Base-by-base conservation (phyloP, 2,797 vertebrate genomes). In the Xerus rutilus region DNA sequence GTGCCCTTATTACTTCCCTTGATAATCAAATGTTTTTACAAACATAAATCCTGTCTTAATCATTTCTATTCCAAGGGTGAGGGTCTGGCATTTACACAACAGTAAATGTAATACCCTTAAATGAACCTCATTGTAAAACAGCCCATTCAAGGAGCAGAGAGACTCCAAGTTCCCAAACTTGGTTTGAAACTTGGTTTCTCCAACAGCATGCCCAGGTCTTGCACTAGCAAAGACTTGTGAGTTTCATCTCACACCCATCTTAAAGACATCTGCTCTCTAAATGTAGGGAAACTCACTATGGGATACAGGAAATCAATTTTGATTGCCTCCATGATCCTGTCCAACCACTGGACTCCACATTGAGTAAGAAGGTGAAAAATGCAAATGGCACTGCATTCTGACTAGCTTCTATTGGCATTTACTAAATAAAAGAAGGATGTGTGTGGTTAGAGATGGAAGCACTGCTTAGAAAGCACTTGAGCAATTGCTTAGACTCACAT, bases 381-480 rank as follows among this genome's bases (percentile, higher is more conserved):
- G 86, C 7, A 93, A 88, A 95, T 23, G 54, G 45, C 3, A 12
- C 54, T 18, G 25, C 47, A 25, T 45, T 91, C 49, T 62, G 35
- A 32, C 77, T 45, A 35, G 81, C 47, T 39, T 67, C 76, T 69
- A 25, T 10, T 54, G 86, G 54, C 88, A 73, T 83, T 91, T 84
- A 59, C 67, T 73, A 82, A 82, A 89, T 47, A 64, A 76, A 90
- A 89, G 47, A 86, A 67, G 47, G 45, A 21, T 59, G 7, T 9
- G 67, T 45, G 43, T 69, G 69, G 64, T 30, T 35, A 25, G 39
- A 49, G 76, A 69, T n/a, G 84, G 39, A 81, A 49, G 28, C 4
- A 18, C 0, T 49, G 85, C 93, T 96, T 86, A 92, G 94, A 92
- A 96, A 91, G 88, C 92, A 81, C 94, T 90, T 13, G 72, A 78